These are phyloP conservation scores for Threskiornis aethiopicus DNA, from an alignment of 2,797 vertebrate genomes.

Conservation along the genomic window DNA sequence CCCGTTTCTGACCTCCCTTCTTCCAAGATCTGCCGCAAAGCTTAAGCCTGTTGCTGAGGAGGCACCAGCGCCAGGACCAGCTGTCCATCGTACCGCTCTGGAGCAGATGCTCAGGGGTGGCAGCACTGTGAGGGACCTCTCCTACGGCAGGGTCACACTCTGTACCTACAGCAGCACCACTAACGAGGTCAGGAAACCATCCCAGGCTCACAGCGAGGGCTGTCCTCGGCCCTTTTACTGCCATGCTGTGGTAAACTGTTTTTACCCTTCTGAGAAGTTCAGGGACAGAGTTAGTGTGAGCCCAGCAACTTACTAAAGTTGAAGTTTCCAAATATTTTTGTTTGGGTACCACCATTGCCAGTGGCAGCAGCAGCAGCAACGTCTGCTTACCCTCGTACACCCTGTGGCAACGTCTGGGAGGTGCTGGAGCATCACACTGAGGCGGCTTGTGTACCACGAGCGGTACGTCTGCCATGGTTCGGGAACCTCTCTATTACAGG, in stretches of 20 bases:
- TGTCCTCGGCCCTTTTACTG: neutral
- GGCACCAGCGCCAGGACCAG: neutral
- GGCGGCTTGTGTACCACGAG: neutral
- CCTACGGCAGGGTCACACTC: neutral
- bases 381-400: neutral
- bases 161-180: neutral
- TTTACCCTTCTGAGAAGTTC: neutral
- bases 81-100: neutral
- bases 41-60: neutral
- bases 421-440: neutral
- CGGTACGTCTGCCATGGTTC: rapidly evolving
- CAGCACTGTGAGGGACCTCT: rapidly evolving
- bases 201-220: neutral
- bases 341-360: neutral
- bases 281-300: neutral
- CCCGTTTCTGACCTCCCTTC: neutral
- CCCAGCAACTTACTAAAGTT: neutral
- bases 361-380: neutral
- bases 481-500: neutral
- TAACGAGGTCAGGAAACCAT: neutral
- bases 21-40: neutral
- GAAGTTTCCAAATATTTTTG: neutral
- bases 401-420: neutral
- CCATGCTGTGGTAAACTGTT: neutral
- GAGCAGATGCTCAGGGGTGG: neutral